phyloP scores from a whole-genome alignment of 2,888 invertebrate species.

The Brachycybe producta region DNA sequence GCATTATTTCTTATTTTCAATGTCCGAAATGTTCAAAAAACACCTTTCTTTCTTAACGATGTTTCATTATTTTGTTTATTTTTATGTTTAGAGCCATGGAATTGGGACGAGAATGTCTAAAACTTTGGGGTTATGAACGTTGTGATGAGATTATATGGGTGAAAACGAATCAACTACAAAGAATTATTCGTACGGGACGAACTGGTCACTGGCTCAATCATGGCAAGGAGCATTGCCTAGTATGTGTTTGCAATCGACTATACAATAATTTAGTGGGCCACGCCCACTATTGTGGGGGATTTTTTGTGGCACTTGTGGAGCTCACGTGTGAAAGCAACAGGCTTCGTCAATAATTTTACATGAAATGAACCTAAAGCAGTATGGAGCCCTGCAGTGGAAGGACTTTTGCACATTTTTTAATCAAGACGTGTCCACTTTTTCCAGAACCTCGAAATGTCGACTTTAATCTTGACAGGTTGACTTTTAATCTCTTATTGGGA shows the following conservation, averaged over 20 bases:
- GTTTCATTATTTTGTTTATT: not conserved
- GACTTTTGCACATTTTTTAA: too few relatives aligned
- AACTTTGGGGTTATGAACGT: constrained; percentile 91
- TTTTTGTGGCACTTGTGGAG: not conserved
- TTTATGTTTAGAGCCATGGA: constrained; percentile 86
- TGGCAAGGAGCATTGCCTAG: constrained; percentile 93
- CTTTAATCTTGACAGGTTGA: too few relatives aligned
- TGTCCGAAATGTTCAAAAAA: too few relatives aligned
- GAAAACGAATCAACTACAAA: constrained; percentile 92
- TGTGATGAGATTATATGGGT: constrained; percentile 98
- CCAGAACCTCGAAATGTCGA: too few relatives aligned
- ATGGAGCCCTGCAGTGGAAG: too few relatives aligned
- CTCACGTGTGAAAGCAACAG: not conserved
- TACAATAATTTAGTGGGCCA: not conserved
- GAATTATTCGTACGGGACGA: constrained; percentile 90
- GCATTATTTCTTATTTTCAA: too few relatives aligned
- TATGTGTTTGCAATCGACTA: constrained; percentile 27
- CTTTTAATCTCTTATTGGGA: too few relatives aligned
- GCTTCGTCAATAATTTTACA: not conserved
- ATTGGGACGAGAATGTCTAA: constrained; percentile 84
- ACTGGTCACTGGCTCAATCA: constrained; percentile 99
- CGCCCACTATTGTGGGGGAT: not conserved
- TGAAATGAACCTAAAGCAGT: not conserved
- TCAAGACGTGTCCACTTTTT: too few relatives aligned
- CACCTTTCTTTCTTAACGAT: constrained; percentile 2